Evolutionary conservation across 2,113 vertebrate genomes (phyloP).

Genomic region (Strix aluco): DNA sequence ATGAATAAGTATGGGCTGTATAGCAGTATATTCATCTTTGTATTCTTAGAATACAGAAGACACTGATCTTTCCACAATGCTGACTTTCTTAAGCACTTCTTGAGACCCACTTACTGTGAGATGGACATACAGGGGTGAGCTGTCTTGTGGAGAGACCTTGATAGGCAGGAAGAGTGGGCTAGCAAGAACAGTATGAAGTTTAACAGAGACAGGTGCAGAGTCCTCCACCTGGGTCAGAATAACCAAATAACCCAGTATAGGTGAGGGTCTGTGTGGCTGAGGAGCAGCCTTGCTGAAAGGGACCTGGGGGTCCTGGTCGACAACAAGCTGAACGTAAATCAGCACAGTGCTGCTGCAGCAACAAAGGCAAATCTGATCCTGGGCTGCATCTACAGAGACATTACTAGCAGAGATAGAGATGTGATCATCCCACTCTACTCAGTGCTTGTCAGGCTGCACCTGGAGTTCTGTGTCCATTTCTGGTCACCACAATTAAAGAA

Average conservation of each 20-base stretch:
- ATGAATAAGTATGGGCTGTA: background rate
- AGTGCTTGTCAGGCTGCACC: background rate
- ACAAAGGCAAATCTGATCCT: background rate
- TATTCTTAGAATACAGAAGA: background rate
- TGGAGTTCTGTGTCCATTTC: background rate
- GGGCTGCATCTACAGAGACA: background rate
- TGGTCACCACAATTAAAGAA: background rate
- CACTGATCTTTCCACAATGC: background rate
- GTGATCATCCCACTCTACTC: background rate
- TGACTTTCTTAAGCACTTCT: background rate
- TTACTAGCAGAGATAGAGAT: background rate
- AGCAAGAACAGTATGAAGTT: background rate
- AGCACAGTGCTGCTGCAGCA: background rate
- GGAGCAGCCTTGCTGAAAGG: background rate
- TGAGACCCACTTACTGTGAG: background rate
- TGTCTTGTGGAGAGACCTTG: background rate
- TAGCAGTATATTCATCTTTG: background rate
- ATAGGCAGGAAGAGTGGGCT: background rate
- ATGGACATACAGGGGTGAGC: background rate
- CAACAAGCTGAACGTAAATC: background rate
- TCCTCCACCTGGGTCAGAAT: background rate
- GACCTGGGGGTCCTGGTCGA: background rate
- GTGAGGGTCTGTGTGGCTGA: background rate
- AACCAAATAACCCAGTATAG: background rate
- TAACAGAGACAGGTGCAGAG: background rate